A percentile compares a stretch with the other conserved stretches of the same genome.
Evolutionary conservation across 2,113 vertebrate species (phyloP).

Genomic region (Dascyllus trimaculatus): DNA sequence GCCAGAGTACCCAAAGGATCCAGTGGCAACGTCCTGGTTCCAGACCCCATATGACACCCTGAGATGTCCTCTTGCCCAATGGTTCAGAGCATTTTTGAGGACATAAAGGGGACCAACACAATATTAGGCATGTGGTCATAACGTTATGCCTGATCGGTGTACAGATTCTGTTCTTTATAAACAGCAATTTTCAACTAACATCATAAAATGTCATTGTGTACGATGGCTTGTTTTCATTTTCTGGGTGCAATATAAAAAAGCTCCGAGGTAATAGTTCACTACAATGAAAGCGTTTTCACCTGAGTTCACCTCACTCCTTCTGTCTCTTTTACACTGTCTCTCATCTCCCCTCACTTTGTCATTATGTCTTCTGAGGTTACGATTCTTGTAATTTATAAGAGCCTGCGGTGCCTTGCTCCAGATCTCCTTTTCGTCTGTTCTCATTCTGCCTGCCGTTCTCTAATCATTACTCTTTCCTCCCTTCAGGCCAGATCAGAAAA

Average conservation of each 20-base stretch:
- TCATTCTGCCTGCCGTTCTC: conserved; percentile 16
- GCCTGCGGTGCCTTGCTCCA: conserved; percentile 19
- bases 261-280: background rate
- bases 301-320: background rate
- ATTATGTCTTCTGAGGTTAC: background rate
- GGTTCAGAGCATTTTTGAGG: too few relatives aligned
- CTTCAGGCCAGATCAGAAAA: conserved; percentile 15
- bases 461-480: conserved; percentile 36
- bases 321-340: background rate
- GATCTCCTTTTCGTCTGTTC: conserved; percentile 23
- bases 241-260: background rate
- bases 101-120: too few relatives aligned
- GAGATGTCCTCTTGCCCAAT: too few relatives aligned
- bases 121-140: too few relatives aligned
- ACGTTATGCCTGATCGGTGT: too few relatives aligned
- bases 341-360: conserved; percentile 2
- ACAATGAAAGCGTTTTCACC: background rate
- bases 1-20: too few relatives aligned
- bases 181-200: background rate
- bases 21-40: too few relatives aligned
- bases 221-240: background rate
- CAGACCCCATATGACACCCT: too few relatives aligned
- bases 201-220: background rate
- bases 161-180: background rate
- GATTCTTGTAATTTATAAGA: background rate